These are phyloP conservation scores for Brachypalpus laphriformis DNA, from an alignment of 2,888 invertebrate species.

Conservation along the genomic window DNA sequence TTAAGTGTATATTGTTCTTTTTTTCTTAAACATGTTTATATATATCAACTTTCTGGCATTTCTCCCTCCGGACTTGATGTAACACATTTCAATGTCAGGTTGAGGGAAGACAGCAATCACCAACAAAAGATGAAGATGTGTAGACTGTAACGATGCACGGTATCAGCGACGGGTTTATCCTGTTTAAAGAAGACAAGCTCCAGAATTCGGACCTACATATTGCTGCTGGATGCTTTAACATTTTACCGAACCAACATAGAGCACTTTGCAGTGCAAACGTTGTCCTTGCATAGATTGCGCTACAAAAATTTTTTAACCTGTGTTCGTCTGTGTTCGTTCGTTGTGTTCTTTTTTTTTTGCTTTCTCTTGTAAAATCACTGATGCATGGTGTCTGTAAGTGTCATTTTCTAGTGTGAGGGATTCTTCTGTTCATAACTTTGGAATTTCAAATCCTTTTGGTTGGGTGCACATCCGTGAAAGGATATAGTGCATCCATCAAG, in stretches of 20 bases:
- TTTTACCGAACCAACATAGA: constrained; percentile 52
- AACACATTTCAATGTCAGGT: constrained; percentile 51
- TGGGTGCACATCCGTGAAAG: constrained; percentile 5
- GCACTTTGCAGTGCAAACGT: constrained; percentile 51
- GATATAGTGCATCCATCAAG: constrained; percentile 17
- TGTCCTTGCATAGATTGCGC: constrained; percentile 24
- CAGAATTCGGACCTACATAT: constrained; percentile 48
- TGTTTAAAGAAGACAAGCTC: constrained; percentile 15
- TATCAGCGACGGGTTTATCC: constrained; percentile 15
- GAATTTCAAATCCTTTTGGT: not conserved
- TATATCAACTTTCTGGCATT: constrained; percentile 34
- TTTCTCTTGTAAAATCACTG: constrained; percentile 6
- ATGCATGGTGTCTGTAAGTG: constrained; percentile 15
- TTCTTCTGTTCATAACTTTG: not conserved
- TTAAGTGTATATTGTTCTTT: constrained; percentile 67
- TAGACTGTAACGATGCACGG: constrained; percentile 3
- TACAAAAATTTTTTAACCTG: not conserved
- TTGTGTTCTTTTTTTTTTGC: not conserved
- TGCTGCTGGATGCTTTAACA: constrained; percentile 41
- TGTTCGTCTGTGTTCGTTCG: too few relatives aligned
- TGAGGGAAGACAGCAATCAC: not conserved
- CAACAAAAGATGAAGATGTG: not conserved
- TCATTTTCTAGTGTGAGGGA: not conserved
- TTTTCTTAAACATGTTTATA: too few relatives aligned
- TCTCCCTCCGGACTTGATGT: constrained; percentile 39